These are phyloP conservation scores for Phenganax marumi DNA, from an alignment of 92 coral and sea anemone species.

Conservation along the genomic window DNA sequence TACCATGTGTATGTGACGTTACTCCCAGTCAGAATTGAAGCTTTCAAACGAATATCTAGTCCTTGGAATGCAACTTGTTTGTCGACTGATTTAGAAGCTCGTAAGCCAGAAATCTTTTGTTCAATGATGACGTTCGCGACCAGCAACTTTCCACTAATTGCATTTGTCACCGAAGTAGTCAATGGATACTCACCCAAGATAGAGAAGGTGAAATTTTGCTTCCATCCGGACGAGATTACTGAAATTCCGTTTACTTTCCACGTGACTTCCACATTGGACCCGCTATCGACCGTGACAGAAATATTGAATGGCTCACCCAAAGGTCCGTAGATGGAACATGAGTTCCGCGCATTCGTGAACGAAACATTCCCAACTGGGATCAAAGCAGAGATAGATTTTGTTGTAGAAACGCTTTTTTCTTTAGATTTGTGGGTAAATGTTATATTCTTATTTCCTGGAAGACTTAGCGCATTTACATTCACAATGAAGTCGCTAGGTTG, in stretches of 20 bases:
- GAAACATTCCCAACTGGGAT: slow-evolving; percentile 36
- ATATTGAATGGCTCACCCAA: slow-evolving; percentile 11
- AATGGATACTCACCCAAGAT: slow-evolving; percentile 51
- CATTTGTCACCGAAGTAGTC: slow-evolving; percentile 67
- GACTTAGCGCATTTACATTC: slow-evolving; percentile 9
- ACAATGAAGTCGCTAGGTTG: slow-evolving; percentile 55
- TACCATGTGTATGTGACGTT: slow-evolving; percentile 68
- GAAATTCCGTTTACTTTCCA: slow-evolving; percentile 9
- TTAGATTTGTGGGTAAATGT: slow-evolving; percentile 12
- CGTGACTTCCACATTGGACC: background rate
- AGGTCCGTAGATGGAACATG: slow-evolving; percentile 4
- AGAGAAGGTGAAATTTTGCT: slow-evolving; percentile 59
- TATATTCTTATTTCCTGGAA: slow-evolving; percentile 3
- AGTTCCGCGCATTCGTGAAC: background rate
- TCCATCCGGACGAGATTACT: background rate
- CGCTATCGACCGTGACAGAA: slow-evolving; percentile 1
- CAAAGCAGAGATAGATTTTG: background rate
- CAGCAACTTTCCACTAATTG: slow-evolving; percentile 61
- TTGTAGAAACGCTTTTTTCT: background rate
- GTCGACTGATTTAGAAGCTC: slow-evolving; percentile 39
- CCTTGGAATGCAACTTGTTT: slow-evolving; percentile 62
- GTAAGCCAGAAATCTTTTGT: slow-evolving; percentile 59
- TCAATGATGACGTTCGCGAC: slow-evolving; percentile 50
- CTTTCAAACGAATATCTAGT: slow-evolving; percentile 50
- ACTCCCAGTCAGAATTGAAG: slow-evolving; percentile 57